Percentiles rank a stretch among this genome's conserved stretches.
Conservation (phyloP, 1,140 invertebrate species). For the Drosophila chauvacae region DNA sequence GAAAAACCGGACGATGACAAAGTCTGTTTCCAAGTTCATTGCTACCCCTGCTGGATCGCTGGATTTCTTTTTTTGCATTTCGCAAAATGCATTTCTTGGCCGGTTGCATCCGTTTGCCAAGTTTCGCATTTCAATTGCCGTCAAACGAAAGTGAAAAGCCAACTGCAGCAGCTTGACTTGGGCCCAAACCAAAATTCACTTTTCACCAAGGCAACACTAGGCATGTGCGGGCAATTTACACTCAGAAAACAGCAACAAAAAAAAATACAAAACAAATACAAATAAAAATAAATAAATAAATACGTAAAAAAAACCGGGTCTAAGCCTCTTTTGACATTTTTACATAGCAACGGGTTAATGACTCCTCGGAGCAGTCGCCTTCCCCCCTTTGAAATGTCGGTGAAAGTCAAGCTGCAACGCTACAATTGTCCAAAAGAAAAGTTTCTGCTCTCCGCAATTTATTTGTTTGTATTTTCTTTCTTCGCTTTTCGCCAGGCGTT, state of each 20-base stretch:
- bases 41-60: slow-evolving; percentile 29
- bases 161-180: slow-evolving; percentile 54
- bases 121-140: slow-evolving; percentile 76
- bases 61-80: slow-evolving; percentile 12
- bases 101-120: slow-evolving; percentile 76
- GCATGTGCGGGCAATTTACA: slow-evolving; percentile 74
- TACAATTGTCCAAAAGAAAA: slow-evolving; percentile 84
- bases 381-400: slow-evolving; percentile 60
- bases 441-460: slow-evolving; percentile 69
- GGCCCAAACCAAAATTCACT: slow-evolving; percentile 60
- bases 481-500: slow-evolving; percentile 37
- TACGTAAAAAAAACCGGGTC: slow-evolving; percentile 28
- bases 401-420: slow-evolving; percentile 78
- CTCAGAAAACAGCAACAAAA: slow-evolving; percentile 16
- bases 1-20: slow-evolving; percentile 53
- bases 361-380: slow-evolving; percentile 17
- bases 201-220: slow-evolving; percentile 60
- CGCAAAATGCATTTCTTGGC: slow-evolving; percentile 29
- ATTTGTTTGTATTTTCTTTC: slow-evolving; percentile 47
- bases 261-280: slow-evolving; percentile 4
- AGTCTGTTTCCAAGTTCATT: slow-evolving; percentile 71
- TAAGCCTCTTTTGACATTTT: slow-evolving; percentile 67
- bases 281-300: slow-evolving; percentile 3
- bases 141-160: slow-evolving; percentile 80
- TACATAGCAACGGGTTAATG: slow-evolving; percentile 56